Base-by-base conservation (phyloP, 2,888 invertebrate species). In the Meganola albula region DNA sequence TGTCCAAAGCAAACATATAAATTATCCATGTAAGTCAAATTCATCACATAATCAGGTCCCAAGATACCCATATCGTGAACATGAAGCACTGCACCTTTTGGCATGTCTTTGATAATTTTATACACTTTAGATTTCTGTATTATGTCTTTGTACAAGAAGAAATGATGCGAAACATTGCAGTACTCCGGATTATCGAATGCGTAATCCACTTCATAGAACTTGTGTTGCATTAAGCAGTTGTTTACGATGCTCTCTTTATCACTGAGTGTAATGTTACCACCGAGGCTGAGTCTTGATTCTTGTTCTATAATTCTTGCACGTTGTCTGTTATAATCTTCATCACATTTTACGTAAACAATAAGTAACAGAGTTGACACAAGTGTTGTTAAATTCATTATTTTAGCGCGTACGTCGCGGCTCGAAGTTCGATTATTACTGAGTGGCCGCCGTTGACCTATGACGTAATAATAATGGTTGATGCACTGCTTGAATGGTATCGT, bases 81-180 rank as follows among this genome's bases (percentile, higher is more conserved):
- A 61, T 93, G 94, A 8, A 93, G 66, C 0, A 90, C 89, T 0
- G 88, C 91, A 2, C 93, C 95, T 74, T 95, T 95, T 0, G 95
- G 95, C 86, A 95, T 87, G 18, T 70, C 71, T 40, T 87, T 79
- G 7, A 95, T 88, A 4, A 93, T 82, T 45, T 88, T 69, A 56
- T 90, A 93, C 0, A 94, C 89, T 39, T 88, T 79, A 0, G 93
- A 92, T 0, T 78, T 48, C 4, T 87, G 76, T 24, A 94, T 91
- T 9, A 76, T 63, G 1, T 84, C 57, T 53, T 88, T 88, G 2
- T 89, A 89, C 1, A 77, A 62, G 56, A 93, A 90, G 52, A 92
- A 91, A 59, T 92, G 92, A 12, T 82, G 80, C 0, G 91, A 88
- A 1, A 93, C 90, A 23, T 89, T 85, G 61, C 90, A 93, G 10